A percentile compares a stretch with the other conserved stretches of the same genome.
Conservation (phyloP, 2,113 vertebrate species). For the Paralichthys olivaceus region DNA sequence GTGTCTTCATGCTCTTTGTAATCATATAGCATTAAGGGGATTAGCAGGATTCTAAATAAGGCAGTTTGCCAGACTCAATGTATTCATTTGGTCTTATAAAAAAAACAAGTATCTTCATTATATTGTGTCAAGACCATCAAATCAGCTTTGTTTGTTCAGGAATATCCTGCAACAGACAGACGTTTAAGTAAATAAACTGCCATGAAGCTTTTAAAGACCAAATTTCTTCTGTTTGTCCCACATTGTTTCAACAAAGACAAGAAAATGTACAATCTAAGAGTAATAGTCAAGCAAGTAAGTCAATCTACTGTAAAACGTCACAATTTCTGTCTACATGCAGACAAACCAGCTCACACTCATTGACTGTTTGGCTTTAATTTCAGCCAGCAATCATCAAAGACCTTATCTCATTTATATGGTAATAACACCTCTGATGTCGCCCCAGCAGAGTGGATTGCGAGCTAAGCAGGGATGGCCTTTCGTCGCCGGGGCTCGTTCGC, state of each 20-base stretch:
- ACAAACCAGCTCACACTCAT: conserved; percentile 37
- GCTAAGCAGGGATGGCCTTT: conserved; percentile 63
- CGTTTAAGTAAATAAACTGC: conserved; percentile 6
- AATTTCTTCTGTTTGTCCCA: conserved; percentile 1
- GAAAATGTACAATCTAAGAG: too few species aligned
- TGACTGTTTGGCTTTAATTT: conserved; percentile 73
- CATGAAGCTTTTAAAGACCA: background rate
- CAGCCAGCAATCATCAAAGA: conserved; percentile 76
- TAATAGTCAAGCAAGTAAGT: background rate
- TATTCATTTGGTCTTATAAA: conserved; percentile 24
- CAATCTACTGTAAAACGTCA: conserved; percentile 30
- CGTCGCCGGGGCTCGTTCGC: conserved; percentile 49
- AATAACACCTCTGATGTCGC: conserved; percentile 74
- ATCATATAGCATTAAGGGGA: conserved; percentile 49
- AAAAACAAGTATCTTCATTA: background rate
- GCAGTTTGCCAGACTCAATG: conserved; percentile 13
- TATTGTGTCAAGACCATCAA: background rate
- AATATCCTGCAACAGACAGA: conserved; percentile 9
- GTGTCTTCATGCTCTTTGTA: conserved; percentile 39
- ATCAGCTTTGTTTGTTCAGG: conserved; percentile 2
- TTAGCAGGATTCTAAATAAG: conserved; percentile 38
- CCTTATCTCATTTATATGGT: conserved; percentile 86
- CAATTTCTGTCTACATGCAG: conserved; percentile 39
- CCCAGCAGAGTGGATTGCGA: conserved; percentile 54
- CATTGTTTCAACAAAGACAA: background rate